phyloP scores from a whole-genome alignment of 2,797 vertebrate species.

The Potorous gilbertii region DNA sequence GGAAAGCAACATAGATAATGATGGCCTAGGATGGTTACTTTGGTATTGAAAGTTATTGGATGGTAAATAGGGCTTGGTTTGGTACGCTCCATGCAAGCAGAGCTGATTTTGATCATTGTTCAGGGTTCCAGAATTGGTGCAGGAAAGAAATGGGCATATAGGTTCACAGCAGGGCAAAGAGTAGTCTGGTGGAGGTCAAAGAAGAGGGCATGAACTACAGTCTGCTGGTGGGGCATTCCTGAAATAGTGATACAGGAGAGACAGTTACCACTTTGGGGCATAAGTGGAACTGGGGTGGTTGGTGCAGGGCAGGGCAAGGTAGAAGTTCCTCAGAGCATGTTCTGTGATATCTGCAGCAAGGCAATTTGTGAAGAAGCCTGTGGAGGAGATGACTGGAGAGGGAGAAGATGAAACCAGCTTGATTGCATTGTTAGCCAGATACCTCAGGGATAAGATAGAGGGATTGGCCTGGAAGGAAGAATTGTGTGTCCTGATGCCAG shows the following conservation, averaged over 20 bases:
- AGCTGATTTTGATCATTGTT: background rate
- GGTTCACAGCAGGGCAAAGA: background rate
- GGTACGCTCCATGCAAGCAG: background rate
- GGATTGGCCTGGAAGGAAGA: background rate
- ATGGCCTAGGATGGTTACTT: background rate
- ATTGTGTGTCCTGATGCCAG: background rate
- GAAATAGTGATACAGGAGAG: background rate
- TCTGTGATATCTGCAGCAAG: background rate
- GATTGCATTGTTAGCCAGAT: background rate
- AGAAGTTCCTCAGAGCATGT: background rate
- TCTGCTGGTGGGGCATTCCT: background rate
- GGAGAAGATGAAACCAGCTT: background rate
- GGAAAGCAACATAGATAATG: background rate
- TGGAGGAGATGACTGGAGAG: background rate
- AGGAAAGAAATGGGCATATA: background rate
- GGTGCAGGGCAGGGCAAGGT: background rate
- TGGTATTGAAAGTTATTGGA: background rate
- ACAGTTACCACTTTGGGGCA: background rate
- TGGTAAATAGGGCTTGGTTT: background rate
- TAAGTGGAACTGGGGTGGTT: background rate
- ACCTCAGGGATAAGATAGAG: background rate
- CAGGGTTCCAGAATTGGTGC: background rate
- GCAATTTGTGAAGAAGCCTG: background rate
- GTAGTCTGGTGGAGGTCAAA: background rate
- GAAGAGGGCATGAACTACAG: background rate